These are phyloP conservation scores for Condylostylus longicornis DNA, from an alignment of 1,140 invertebrate genomes.

Conservation along the genomic window DNA sequence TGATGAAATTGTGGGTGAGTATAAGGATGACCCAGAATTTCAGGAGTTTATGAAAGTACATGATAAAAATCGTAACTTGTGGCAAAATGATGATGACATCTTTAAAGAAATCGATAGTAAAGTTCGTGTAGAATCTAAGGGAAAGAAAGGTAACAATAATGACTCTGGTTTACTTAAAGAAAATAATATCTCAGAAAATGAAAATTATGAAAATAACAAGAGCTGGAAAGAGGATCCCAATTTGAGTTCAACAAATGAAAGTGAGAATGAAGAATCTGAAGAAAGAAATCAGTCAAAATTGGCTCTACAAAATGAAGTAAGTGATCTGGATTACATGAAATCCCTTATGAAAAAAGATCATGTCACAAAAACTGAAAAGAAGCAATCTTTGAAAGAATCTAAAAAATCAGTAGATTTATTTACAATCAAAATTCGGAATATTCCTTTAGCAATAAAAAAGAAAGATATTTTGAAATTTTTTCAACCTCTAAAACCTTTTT, in stretches of 20 bases:
- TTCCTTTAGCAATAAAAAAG: slow-evolving; percentile 27
- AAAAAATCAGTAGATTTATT: slow-evolving; percentile 36
- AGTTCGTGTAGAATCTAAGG: slow-evolving; percentile 15
- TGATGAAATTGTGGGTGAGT: slow-evolving; percentile 49
- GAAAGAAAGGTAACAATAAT: slow-evolving; percentile 29
- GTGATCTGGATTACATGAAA: slow-evolving; percentile 60
- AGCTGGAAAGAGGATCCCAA: slow-evolving; percentile 18
- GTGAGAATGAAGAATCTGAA: slow-evolving; percentile 19
- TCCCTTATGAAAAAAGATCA: slow-evolving; percentile 32
- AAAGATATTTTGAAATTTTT: slow-evolving; percentile 52
- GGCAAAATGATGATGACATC: slow-evolving; percentile 50
- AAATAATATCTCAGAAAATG: slow-evolving; percentile 3
- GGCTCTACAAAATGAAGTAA: slow-evolving; percentile 49
- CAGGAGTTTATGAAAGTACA: slow-evolving; percentile 75
- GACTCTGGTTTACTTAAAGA: slow-evolving; percentile 16
- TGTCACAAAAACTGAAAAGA: slow-evolving; percentile 13
- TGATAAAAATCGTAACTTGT: slow-evolving; percentile 43
- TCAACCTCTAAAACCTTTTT: slow-evolving; percentile 57
- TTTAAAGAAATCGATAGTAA: slow-evolving; percentile 13
- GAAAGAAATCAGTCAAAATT: slow-evolving; percentile 31
- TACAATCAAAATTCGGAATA: slow-evolving; percentile 34
- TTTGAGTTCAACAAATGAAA: too few species aligned
- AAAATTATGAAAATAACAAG: slow-evolving; percentile 24
- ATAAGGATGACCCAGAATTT: slow-evolving; percentile 80
- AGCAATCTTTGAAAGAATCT: slow-evolving; percentile 30